A percentile compares a stretch with the other conserved stretches of the same genome.
Conservation (phyloP, 2,888 invertebrate species). For the Lycaena phlaeas region DNA sequence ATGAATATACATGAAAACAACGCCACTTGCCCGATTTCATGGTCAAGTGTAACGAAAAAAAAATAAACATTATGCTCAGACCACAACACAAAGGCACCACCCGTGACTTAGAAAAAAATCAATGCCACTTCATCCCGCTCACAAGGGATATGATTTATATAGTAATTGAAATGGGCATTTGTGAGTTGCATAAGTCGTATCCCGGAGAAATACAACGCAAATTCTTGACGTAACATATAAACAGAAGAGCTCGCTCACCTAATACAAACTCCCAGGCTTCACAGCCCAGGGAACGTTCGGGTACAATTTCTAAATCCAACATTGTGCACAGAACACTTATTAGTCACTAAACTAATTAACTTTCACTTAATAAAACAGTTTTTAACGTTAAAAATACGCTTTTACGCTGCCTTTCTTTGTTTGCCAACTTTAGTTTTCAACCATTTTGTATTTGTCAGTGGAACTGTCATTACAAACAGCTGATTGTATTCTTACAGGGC, state of each 20-base stretch:
- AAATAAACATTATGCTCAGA: constrained; percentile 42
- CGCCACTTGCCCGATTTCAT: constrained; percentile 48
- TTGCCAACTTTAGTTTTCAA: constrained; percentile 74
- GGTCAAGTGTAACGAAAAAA: constrained; percentile 64
- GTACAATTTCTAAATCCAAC: constrained; percentile 97
- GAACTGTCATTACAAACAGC: constrained; percentile 75
- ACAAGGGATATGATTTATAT: background rate
- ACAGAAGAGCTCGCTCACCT: constrained; percentile 78
- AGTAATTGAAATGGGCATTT: background rate
- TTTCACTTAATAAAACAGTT: constrained; percentile 56
- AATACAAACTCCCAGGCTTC: constrained; percentile 98
- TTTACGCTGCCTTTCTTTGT: constrained; percentile 71
- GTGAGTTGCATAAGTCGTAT: constrained; percentile 54
- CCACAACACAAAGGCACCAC: constrained; percentile 55
- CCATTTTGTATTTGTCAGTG: constrained; percentile 74
- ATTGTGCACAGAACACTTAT: constrained; percentile 80
- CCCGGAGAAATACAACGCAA: constrained; percentile 65
- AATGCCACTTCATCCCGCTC: constrained; percentile 28
- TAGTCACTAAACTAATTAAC: constrained; percentile 83
- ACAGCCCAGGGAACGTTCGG: constrained; percentile 95
- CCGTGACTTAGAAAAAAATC: constrained; percentile 54
- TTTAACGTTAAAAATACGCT: constrained; percentile 52
- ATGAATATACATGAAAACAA: constrained; percentile 43
- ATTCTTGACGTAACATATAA: constrained; percentile 66
- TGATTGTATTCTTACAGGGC: constrained; percentile 67